These are phyloP conservation scores for Oostethus manadensis DNA, from an alignment of 2,113 vertebrate species.

Conservation along the genomic window DNA sequence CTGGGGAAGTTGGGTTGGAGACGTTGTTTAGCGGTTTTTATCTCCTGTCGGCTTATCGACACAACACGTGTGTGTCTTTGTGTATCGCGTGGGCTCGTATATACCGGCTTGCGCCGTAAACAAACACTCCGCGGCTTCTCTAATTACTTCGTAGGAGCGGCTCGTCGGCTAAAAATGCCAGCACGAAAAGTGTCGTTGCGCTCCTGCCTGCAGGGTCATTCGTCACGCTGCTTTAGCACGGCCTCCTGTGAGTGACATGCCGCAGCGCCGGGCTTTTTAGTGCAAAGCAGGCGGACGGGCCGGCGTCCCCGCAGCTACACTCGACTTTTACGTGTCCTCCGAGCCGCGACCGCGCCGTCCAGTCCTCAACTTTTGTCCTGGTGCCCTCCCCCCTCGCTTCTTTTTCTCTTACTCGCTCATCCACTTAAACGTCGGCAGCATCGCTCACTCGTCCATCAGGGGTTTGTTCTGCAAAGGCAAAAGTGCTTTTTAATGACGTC, in stretches of 20 bases:
- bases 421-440: constrained; percentile 31
- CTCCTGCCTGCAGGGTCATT: constrained; percentile 42
- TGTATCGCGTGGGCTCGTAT: too few species aligned
- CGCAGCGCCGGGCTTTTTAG: constrained; percentile 34
- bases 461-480: too few species aligned
- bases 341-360: constrained; percentile 44
- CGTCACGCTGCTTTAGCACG: constrained; percentile 29
- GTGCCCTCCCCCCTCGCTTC: background rate
- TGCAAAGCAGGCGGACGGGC: constrained; percentile 38
- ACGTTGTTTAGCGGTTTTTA: too few species aligned
- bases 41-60: too few species aligned
- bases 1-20: too few species aligned
- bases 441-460: too few species aligned
- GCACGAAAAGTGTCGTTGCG: constrained; percentile 1
- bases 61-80: too few species aligned
- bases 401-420: constrained; percentile 52
- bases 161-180: constrained; percentile 4
- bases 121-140: too few species aligned
- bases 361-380: constrained; percentile 34
- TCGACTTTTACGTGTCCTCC: constrained; percentile 24
- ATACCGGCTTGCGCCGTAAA: too few species aligned
- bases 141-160: background rate
- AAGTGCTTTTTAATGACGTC: too few species aligned
- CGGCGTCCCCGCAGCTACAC: constrained; percentile 52
- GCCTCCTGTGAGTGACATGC: constrained; percentile 26